Evolutionary conservation across 2,113 vertebrate species (phyloP).

Genomic region (Propithecus coquereli): DNA sequence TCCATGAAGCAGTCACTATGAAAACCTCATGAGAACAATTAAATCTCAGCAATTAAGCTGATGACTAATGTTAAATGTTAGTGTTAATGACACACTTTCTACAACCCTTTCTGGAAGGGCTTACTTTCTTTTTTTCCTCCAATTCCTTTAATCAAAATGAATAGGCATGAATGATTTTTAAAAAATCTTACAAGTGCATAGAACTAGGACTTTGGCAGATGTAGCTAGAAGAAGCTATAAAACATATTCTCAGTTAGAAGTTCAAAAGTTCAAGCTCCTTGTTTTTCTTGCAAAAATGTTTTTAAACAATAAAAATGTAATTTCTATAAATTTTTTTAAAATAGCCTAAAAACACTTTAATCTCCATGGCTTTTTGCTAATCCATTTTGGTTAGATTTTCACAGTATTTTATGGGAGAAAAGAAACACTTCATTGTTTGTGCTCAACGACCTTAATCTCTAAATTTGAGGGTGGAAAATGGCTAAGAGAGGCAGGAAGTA

Average conservation of each 20-base stretch:
- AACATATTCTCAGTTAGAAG: background rate
- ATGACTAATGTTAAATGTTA: slow-evolving; percentile 33
- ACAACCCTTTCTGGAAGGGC: slow-evolving; percentile 18
- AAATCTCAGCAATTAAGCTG: slow-evolving; percentile 54
- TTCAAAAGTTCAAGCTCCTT: background rate
- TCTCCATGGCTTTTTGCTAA: background rate
- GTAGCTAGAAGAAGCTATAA: background rate
- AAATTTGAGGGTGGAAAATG: background rate
- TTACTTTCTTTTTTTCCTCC: background rate
- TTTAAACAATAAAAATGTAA: slow-evolving; percentile 18
- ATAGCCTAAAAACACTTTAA: background rate
- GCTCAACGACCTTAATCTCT: background rate
- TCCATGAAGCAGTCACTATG: slow-evolving; percentile 43
- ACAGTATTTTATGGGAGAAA: background rate
- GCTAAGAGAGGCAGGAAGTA: background rate
- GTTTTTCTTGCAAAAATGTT: background rate
- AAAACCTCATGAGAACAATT: slow-evolving; percentile 63
- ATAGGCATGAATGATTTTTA: background rate
- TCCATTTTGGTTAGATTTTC: background rate
- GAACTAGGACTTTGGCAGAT: background rate
- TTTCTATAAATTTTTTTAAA: background rate
- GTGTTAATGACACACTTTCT: slow-evolving; percentile 51
- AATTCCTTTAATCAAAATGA: slow-evolving; percentile 26
- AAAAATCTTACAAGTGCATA: background rate
- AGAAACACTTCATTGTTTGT: background rate